Evolutionary conservation across 2,888 invertebrate genomes (phyloP).

Genomic region (Lochmaea capreae): DNA sequence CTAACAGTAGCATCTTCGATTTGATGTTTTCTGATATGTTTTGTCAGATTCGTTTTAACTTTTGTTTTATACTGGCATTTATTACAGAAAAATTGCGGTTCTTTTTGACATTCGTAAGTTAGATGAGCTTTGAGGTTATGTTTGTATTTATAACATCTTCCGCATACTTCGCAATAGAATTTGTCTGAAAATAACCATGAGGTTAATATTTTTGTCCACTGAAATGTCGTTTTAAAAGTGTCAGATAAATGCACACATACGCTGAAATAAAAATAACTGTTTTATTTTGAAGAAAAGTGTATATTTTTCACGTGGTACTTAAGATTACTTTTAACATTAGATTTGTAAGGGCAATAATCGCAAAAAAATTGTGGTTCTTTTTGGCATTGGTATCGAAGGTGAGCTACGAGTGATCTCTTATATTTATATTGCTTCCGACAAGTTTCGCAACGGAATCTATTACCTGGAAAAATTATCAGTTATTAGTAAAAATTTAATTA

Average conservation of each 20-base stretch:
- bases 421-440: conserved; percentile 54
- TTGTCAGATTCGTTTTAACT: conserved; percentile 40
- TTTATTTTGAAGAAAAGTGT: neutral
- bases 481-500: neutral
- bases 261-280: neutral
- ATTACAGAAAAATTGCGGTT: conserved; percentile 71
- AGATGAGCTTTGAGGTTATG: conserved; percentile 54
- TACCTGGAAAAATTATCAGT: neutral
- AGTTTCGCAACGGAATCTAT: conserved; percentile 43
- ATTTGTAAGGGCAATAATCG: conserved; percentile 37
- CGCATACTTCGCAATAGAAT: conserved; percentile 55
- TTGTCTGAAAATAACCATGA: conserved; percentile 2
- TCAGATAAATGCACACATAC: too few relatives aligned
- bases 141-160: conserved; percentile 43
- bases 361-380: conserved; percentile 43
- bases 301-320: conserved; percentile 31
- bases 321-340: conserved; percentile 36
- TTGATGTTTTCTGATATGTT: conserved; percentile 69
- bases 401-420: conserved; percentile 39
- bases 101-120: conserved; percentile 75
- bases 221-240: too few relatives aligned
- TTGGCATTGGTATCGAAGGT: conserved; percentile 47
- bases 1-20: neutral
- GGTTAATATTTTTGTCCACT: neutral
- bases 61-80: conserved; percentile 41